Conservation (phyloP, 2,113 vertebrate species). For the Procapra przewalskii region DNA sequence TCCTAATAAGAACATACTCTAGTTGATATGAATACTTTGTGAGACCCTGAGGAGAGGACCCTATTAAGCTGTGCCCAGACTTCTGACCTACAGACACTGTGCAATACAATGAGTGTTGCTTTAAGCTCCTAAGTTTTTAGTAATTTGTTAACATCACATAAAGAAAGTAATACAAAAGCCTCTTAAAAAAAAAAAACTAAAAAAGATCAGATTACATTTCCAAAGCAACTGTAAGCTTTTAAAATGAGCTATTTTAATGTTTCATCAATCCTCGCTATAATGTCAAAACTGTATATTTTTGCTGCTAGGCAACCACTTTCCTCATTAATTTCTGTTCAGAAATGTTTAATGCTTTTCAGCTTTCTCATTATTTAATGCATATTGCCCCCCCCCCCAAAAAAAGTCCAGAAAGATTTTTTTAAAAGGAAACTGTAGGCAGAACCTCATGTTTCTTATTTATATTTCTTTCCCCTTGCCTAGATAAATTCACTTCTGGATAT, state of each 20-base stretch:
- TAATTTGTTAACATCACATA: not conserved
- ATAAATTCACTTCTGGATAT: not conserved
- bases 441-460: not conserved
- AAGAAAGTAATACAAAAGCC: not conserved
- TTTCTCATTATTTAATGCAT: conserved; percentile 30
- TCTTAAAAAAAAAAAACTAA: not conserved
- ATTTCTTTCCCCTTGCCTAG: not conserved
- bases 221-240: conserved; percentile 50
- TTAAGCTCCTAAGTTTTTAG: not conserved
- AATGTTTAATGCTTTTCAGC: conserved; percentile 35
- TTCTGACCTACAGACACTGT: not conserved
- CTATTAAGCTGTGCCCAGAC: not conserved
- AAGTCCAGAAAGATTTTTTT: not conserved
- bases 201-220: conserved; percentile 53
- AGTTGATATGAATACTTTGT: not conserved
- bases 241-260: conserved; percentile 58
- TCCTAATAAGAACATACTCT: not conserved
- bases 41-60: not conserved
- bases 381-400: not conserved
- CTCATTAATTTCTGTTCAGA: conserved; percentile 64
- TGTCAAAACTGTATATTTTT: conserved; percentile 43
- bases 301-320: conserved; percentile 60
- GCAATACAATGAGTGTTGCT: not conserved
- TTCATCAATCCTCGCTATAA: conserved; percentile 58
- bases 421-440: not conserved